Base-by-base conservation (phyloP, 2,797 vertebrate species). In the Periparus ater region DNA sequence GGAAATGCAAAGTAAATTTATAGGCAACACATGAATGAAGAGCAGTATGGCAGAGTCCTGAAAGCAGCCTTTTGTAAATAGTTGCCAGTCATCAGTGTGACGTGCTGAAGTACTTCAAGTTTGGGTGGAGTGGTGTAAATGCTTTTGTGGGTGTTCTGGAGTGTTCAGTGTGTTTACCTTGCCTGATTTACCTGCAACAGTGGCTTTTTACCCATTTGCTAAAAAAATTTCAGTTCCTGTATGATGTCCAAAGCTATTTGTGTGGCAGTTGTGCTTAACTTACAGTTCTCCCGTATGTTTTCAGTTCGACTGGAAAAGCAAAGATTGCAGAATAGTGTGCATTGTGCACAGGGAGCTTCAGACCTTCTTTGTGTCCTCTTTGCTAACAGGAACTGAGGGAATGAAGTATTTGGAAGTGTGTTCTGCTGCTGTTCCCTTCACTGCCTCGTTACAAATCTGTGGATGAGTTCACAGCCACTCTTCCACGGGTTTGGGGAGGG, bases 1-100 rank as follows among this genome's bases (percentile, higher is more conserved):
- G 76, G 63, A 94, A 89, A 87, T 3, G 13, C 61, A 71, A 82
- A 85, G 62, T 66, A 79, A 91, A 63, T 66, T 73, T 82, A 45
- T 23, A 73, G 60, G 51, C 27, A 76, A 13, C 42, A 53, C 19
- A 15, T 34, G 48, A 92, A 93, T 44, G 29, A 66, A 66, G 62
- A 76, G 12, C 84, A 68, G 25, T 57, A 20, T 57, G 74, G 67
- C 44, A 78, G 21, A 75, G 21, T 62, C 40, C 71, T 81, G 60
- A 53, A 53, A 94, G 30, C 25, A 75, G 61, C 54, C 38, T 76
- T 55, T 66, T 70, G 21, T 55, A 70, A 78, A 70, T 54, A 58
- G 44, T 30, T 93, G 40, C 22, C 40, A 34, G 51, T 82, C 77
- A 22, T 87, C 58, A 66, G 10, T 76, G 55, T 89, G 74, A 76